Evolutionary conservation across 2,888 invertebrate genomes (phyloP).

Genomic region (Eilema griseolum): DNA sequence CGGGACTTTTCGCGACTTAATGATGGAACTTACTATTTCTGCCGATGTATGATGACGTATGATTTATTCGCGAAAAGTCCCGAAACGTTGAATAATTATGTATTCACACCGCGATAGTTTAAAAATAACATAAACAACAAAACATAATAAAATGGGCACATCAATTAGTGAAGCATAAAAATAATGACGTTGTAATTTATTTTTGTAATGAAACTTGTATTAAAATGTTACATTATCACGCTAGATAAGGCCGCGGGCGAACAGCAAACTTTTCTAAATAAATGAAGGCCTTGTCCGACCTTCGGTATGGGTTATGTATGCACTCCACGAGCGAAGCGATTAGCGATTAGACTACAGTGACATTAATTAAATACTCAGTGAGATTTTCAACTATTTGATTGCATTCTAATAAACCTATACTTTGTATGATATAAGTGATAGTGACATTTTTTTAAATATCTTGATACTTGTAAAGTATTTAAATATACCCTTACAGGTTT

Average conservation of each 20-base stretch:
- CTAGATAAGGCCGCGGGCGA: conserved; percentile 55
- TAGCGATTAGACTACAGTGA: conserved; percentile 26
- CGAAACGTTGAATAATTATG: too few relatives aligned
- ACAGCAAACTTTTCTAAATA: conserved; percentile 56
- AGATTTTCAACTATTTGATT: background rate
- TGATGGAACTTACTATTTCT: too few relatives aligned
- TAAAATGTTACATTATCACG: conserved; percentile 50
- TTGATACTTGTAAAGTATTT: background rate
- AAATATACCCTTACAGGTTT: background rate
- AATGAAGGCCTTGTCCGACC: conserved; percentile 57
- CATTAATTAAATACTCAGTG: too few relatives aligned
- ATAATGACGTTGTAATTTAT: conserved; percentile 57
- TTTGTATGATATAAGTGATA: too few relatives aligned
- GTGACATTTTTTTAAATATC: too few relatives aligned
- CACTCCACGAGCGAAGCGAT: conserved; percentile 36
- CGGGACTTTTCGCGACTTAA: too few relatives aligned
- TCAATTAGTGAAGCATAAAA: conserved; percentile 55
- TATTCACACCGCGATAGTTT: too few relatives aligned
- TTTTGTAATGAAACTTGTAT: conserved; percentile 47
- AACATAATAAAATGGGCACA: conserved; percentile 41
- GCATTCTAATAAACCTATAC: background rate
- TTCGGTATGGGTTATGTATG: conserved; percentile 33
- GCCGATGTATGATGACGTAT: too few relatives aligned
- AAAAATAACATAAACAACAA: too few relatives aligned
- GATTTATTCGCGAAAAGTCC: too few relatives aligned